Conservation (phyloP, 2,797 vertebrate genomes). For the Nothura maculosa region DNA sequence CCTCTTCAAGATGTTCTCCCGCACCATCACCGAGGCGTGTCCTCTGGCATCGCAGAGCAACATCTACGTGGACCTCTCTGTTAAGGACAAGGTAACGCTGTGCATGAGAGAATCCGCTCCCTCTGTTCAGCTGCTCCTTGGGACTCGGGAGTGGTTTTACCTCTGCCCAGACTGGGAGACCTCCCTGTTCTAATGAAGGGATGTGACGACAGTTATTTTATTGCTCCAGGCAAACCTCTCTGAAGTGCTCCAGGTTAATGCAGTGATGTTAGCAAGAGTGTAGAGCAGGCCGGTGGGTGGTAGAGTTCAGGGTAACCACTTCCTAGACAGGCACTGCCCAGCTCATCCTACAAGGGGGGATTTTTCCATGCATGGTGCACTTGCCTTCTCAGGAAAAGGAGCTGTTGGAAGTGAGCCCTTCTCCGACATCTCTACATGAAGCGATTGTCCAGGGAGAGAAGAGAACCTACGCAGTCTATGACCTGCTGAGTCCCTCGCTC, state of each 20-base stretch:
- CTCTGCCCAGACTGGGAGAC: background rate
- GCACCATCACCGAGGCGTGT: slow-evolving; percentile 94
- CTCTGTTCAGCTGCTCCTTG: background rate
- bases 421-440: slow-evolving; percentile 83
- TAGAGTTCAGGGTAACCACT: background rate
- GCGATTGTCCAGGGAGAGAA: slow-evolving; percentile 90
- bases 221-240: background rate
- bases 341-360: background rate
- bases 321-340: background rate
- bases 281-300: background rate
- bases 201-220: background rate
- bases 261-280: background rate
- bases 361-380: background rate
- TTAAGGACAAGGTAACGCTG: slow-evolving; percentile 86
- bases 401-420: slow-evolving; percentile 89
- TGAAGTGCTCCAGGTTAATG: background rate
- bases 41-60: slow-evolving; percentile 94
- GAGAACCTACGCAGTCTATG: slow-evolving; percentile 91
- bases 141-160: background rate
- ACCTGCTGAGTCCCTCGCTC: slow-evolving; percentile 86
- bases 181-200: accelerated
- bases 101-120: background rate
- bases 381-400: slow-evolving; percentile 84
- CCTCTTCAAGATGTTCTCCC: slow-evolving; percentile 97
- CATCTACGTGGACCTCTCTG: slow-evolving; percentile 93